phyloP scores from a whole-genome alignment of 2,888 invertebrate species.

The Rhogogaster chlorosoma region DNA sequence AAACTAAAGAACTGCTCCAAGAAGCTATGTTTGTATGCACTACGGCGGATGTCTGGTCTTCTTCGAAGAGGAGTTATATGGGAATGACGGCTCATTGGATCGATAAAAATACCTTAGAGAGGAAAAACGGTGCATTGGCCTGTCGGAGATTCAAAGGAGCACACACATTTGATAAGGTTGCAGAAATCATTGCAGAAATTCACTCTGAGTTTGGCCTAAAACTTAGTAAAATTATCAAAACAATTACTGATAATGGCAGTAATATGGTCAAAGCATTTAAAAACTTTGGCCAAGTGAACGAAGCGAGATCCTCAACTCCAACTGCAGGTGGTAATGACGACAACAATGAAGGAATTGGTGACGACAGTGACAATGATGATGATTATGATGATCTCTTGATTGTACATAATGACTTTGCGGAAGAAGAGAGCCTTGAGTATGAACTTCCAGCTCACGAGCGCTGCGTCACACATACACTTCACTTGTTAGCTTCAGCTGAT shows the following conservation, averaged over 20 bases:
- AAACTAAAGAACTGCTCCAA: not conserved
- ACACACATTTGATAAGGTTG: conserved; percentile 1
- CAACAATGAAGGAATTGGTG: not conserved
- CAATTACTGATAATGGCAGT: not conserved
- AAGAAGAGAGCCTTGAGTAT: not conserved
- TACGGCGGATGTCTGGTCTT: conserved; percentile 1
- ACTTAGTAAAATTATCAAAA: not conserved
- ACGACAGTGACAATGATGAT: not conserved
- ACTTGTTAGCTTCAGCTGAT: conserved; percentile 39
- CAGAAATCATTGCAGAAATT: not conserved
- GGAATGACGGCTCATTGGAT: not conserved
- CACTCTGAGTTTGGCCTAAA: not conserved
- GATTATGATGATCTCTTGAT: conserved; percentile 3
- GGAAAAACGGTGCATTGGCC: not conserved
- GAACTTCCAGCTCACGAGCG: not conserved
- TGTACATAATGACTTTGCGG: not conserved
- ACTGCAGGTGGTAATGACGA: not conserved
- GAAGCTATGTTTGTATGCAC: not conserved
- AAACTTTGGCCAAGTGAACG: not conserved
- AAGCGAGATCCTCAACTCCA: not conserved
- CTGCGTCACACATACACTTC: conserved; percentile 46
- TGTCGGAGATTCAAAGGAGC: conserved; percentile 6
- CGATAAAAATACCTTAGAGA: not conserved
- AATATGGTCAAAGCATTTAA: not conserved
- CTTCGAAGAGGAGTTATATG: not conserved